A percentile compares a stretch with the other conserved stretches of the same genome.
Evolutionary conservation across 2,797 vertebrate species (phyloP).

Genomic region (Merluccius polli): DNA sequence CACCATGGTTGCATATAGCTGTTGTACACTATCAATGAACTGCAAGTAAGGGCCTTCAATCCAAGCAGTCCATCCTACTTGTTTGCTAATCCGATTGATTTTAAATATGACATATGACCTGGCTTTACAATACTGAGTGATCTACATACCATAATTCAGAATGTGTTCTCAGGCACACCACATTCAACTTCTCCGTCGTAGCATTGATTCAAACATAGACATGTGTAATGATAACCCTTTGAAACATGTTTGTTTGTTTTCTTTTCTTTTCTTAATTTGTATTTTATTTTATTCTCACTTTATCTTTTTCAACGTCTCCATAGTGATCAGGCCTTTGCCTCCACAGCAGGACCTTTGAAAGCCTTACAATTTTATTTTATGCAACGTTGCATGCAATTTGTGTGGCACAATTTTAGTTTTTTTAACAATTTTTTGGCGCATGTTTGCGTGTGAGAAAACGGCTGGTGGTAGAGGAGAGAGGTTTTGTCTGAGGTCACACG

Average conservation of each 20-base stretch:
- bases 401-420: neutral
- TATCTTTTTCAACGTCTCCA: no score
- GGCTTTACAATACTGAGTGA: neutral
- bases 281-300: no score
- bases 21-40: neutral
- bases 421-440: neutral
- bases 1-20: neutral
- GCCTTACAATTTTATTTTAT: neutral
- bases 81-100: neutral
- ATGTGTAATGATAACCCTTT: neutral
- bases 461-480: conserved; percentile 18
- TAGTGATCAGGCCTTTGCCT: neutral
- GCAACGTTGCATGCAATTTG: neutral
- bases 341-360: neutral
- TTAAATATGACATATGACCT: neutral
- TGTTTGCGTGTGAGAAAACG: neutral
- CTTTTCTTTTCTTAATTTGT: no score
- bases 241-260: neutral
- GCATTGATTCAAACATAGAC: neutral
- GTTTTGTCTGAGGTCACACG: conserved; percentile 58
- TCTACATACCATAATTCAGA: neutral
- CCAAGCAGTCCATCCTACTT: neutral
- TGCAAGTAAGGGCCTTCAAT: neutral
- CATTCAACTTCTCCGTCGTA: neutral
- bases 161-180: neutral